Percentiles rank a stretch among this genome's conserved stretches.
Conservation (phyloP, 2,113 vertebrate genomes). For the Canis aureus region DNA sequence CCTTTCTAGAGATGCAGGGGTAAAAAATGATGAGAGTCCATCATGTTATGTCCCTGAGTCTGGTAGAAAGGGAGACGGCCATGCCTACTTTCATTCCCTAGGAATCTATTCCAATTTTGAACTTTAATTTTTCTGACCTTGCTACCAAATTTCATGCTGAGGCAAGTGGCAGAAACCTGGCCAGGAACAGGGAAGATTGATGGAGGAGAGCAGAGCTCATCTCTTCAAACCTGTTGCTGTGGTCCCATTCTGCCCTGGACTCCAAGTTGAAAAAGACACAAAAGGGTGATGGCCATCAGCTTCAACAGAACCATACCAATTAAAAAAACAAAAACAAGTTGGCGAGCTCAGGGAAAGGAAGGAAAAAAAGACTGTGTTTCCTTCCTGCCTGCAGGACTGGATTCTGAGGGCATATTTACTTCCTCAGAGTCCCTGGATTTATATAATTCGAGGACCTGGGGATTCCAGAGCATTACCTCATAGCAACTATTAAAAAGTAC, state of each 20-base stretch:
- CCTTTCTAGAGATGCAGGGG: neutral
- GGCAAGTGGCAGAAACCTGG: neutral
- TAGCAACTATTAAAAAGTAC: neutral
- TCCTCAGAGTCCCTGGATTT: neutral
- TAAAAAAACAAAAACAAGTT: neutral
- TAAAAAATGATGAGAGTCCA: neutral
- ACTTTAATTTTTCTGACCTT: neutral
- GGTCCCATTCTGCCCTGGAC: neutral
- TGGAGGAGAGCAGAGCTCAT: neutral
- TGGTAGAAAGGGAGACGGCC: neutral
- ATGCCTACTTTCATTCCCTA: neutral
- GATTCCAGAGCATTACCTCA: neutral
- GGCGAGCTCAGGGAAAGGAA: neutral
- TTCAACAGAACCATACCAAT: neutral
- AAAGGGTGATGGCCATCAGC: accelerated
- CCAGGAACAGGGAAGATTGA: neutral
- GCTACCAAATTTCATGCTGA: neutral
- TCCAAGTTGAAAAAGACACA: neutral
- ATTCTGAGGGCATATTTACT: neutral
- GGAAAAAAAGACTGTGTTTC: neutral
- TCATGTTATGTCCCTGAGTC: neutral
- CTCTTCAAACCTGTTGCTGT: neutral
- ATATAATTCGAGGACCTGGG: neutral
- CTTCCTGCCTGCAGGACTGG: neutral
- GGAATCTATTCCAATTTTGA: neutral